Evolutionary conservation across 2,113 vertebrate genomes (phyloP), one percentile per base, ranked within the genome.

Genomic region (Choloepus hoffmanni): DNA sequence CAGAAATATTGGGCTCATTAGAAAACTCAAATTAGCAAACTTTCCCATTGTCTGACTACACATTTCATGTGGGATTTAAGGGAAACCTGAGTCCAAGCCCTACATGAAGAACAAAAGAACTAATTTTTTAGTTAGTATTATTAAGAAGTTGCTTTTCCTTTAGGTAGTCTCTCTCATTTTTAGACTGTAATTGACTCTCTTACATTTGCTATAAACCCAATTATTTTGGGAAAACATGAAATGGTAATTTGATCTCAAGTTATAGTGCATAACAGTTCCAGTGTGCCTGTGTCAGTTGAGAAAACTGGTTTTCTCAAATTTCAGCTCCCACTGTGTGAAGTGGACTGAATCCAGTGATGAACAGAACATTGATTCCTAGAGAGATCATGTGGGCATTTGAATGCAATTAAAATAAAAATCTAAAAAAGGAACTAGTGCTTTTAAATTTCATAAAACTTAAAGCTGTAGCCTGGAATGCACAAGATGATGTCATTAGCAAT

Each of bases 91-190:
- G 26, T 90, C 43, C 0, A 65, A 90, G 23, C 2, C 26, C 45
- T 60, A 62, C 33, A 13, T 4, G 74, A 92, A 93, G 40, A 91
- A 86, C 3, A 76, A 23, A 97, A 19, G 24, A 68, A 9, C 16
- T 87, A 72, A 72, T 60, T 90, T 95, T 96, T 67, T 60, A 43
- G 18, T 67, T 96, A 95, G 94, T 18, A 82, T 85, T 81, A 86
- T 76, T 78, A 82, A 81, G 36, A 82, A 89, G 13, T 16, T 58
- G 70, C n/a, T 58, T 85, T 62, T 12, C 60, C 23, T 16, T 65
- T 36, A 24, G 63, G 18, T 45, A 92, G 40, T 43, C 28, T 87
- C 93, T 89, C 23, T 90, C 24, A 90, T 70, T 33, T 10, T 90
- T 58, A 78, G 48, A 84, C 1, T 68, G n/a, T 50, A 67, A 76